These are phyloP conservation scores for Halocynthia roretzi DNA, from an alignment of 23 tunicate species.

Conservation along the genomic window DNA sequence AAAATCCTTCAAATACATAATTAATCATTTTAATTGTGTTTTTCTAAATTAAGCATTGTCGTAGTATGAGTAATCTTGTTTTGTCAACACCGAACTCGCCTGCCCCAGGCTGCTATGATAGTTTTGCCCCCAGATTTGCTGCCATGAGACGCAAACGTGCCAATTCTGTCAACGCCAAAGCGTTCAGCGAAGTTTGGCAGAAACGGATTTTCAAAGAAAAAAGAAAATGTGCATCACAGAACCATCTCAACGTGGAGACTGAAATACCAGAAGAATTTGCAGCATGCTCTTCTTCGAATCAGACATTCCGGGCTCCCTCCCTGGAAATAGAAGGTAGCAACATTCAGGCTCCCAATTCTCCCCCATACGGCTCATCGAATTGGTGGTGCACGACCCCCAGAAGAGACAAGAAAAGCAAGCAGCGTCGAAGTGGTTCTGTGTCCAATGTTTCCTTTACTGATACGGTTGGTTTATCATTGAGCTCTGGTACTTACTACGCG, in stretches of 20 bases:
- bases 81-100: conserved; percentile 9
- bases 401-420: conserved; percentile 9
- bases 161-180: conserved; percentile 7
- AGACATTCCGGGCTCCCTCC: not conserved
- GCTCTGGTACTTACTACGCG: too few species aligned
- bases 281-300: not conserved
- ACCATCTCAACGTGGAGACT: not conserved
- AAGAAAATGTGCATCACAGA: not conserved
- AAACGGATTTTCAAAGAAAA: too few species aligned
- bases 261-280: not conserved
- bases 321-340: not conserved
- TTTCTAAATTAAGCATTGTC: too few species aligned
- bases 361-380: not conserved
- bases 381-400: conserved; percentile 1
- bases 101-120: conserved; percentile 14
- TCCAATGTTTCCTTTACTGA: not conserved
- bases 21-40: too few species aligned
- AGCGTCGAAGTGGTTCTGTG: conserved; percentile 16
- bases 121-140: conserved; percentile 6
- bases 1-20: too few species aligned
- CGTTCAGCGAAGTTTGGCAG: not conserved
- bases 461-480: not conserved
- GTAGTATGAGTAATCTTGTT: too few species aligned
- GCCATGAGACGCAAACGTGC: conserved; percentile 16
- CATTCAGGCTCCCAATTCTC: not conserved